Evolutionary conservation across 2,888 invertebrate species (phyloP), one percentile per base, ranked within the genome.

Genomic region (Macrostomum cliftonense): DNA sequence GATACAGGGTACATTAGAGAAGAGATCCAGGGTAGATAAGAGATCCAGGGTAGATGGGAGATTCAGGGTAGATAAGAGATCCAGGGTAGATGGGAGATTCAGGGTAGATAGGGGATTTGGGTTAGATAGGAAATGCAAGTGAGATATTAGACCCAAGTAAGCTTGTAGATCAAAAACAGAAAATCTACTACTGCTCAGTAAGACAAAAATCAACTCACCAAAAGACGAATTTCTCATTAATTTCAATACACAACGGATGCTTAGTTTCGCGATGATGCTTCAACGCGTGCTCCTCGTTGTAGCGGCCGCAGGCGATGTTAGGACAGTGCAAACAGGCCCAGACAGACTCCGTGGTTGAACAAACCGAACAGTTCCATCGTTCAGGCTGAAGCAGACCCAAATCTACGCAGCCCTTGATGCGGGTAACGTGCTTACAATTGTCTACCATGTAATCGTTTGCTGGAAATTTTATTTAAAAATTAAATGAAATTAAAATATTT

Each of bases 291-390:
- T 64, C 63, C 43, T 65, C 60, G 52, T 61, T 64, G 49, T 61
- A 64, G 45, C 65, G 56, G 12, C 68, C 68, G 60, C 68, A 68
- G 0, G 65, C 64, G 13, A 68, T 63, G 58, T 63, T 58, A 13
- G 60, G 55, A 55, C 68, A 68, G 42, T 61, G 63, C 37, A 68
- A 51, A 55, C 68, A 68, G 1, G 67, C 67, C 66, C 65, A 68
- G 38, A 65, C 63, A 59, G 63, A 63, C 50, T 66, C 68, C 49
- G 64, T 65, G 13, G 64, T 63, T 13, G 61, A 60, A 56, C 68
- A 68, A 1, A 54, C 52, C 45, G 56, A 56, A 53, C 68, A 68
- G 39, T 59, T 54, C 68, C 68, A 68, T 52, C 63, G 62, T 48
- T 64, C 61, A 21, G 68, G 66, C 56, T 65, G 63, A n/a, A 67